A percentile compares a stretch with the other conserved stretches of the same genome.
Conservation (phyloP, 2,113 vertebrate genomes). For the Anthoscopus minutus region DNA sequence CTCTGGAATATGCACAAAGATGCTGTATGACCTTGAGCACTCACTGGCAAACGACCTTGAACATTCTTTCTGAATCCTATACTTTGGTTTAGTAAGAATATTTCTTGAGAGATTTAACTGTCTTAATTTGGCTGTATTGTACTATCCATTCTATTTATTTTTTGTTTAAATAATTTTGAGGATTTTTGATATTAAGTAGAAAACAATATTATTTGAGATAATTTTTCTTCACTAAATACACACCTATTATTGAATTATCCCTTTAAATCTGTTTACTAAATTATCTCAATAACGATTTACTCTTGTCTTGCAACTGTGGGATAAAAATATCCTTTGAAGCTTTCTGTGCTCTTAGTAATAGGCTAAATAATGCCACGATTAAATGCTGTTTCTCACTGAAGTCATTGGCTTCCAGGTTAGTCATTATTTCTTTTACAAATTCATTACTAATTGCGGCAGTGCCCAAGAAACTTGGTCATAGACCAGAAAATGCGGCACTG, state of each 20-base stretch:
- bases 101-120: background rate
- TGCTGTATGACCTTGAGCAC: background rate
- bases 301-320: background rate
- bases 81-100: background rate
- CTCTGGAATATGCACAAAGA: background rate
- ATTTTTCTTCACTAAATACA: background rate
- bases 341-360: background rate
- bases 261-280: background rate
- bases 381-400: background rate
- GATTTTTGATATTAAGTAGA: background rate
- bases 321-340: conserved; percentile 17
- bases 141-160: background rate
- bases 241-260: background rate
- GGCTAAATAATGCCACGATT: background rate
- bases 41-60: background rate
- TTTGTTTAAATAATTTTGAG: background rate
- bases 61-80: background rate
- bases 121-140: background rate
- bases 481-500: background rate
- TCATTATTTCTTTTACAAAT: conserved; percentile 8
- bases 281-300: background rate
- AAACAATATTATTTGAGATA: background rate
- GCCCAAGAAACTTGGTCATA: background rate
- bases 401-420: background rate
- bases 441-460: background rate